A percentile compares a stretch with the other conserved stretches of the same genome.
These are phyloP conservation scores for Drosophila kikkawai DNA, from an alignment of 1,140 invertebrate species.

Conservation along the genomic window DNA sequence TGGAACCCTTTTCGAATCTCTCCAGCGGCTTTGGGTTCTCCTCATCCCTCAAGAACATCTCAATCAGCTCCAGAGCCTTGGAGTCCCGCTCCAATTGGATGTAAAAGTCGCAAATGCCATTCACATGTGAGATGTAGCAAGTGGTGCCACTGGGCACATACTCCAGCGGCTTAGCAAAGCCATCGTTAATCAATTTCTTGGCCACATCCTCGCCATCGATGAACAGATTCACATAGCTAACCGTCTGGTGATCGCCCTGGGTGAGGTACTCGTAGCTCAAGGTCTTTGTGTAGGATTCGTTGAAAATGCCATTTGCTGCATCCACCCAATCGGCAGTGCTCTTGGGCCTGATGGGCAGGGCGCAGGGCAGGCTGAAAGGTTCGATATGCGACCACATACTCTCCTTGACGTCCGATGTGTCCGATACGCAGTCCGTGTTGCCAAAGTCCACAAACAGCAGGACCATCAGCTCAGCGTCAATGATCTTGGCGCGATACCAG, in stretches of 20 bases:
- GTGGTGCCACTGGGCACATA: slow-evolving; percentile 86
- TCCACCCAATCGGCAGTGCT: slow-evolving; percentile 89
- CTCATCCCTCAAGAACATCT: slow-evolving; percentile 86
- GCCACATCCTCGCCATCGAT: slow-evolving; percentile 87
- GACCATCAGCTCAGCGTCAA: slow-evolving; percentile 90
- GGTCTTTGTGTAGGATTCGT: slow-evolving; percentile 76
- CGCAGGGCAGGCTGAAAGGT: slow-evolving; percentile 88
- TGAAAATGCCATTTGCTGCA: slow-evolving; percentile 87
- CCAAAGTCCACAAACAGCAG: slow-evolving; percentile 94
- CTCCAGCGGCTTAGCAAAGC: slow-evolving; percentile 86
- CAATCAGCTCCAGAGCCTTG: slow-evolving; percentile 88
- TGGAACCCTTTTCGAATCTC: slow-evolving; percentile 86
- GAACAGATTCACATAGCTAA: slow-evolving; percentile 88
- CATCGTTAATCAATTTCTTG: slow-evolving; percentile 87
- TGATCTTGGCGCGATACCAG: slow-evolving; percentile 93
- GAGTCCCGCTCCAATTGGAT: slow-evolving; percentile 88
- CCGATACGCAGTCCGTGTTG: slow-evolving; percentile 90
- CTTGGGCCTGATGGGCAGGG: slow-evolving; percentile 88
- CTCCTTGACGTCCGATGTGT: slow-evolving; percentile 87
- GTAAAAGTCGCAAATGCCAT: slow-evolving; percentile 90
- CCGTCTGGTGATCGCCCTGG: slow-evolving; percentile 57
- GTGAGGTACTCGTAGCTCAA: slow-evolving; percentile 86
- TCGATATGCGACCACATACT: slow-evolving; percentile 86
- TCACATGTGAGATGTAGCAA: slow-evolving; percentile 89
- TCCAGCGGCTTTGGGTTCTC: slow-evolving; percentile 56